These are phyloP conservation scores for Conopomorpha cramerella DNA, from an alignment of 1,140 invertebrate species.

Conservation along the genomic window DNA sequence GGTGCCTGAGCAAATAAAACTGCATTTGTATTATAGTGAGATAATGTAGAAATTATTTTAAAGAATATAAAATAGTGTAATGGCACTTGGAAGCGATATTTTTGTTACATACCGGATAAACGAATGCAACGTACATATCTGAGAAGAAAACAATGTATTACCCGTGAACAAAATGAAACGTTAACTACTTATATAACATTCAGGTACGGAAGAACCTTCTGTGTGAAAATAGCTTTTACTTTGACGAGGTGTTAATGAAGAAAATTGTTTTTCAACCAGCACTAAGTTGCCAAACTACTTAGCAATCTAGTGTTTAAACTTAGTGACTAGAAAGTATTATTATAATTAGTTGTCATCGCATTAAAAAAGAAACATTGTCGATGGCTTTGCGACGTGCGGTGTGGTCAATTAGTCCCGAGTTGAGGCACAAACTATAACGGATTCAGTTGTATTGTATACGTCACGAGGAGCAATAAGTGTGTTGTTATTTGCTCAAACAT, in stretches of 20 bases:
- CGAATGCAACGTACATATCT: slow-evolving; percentile 24
- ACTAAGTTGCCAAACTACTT: slow-evolving; percentile 19
- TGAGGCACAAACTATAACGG: slow-evolving; percentile 15
- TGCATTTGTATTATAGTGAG: slow-evolving; percentile 17
- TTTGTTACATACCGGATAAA: slow-evolving; percentile 27
- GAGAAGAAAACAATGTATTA: no score
- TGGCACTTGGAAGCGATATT: slow-evolving; percentile 19
- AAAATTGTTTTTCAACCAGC: no score
- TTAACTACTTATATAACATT: no score
- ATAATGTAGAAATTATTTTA: slow-evolving; percentile 21
- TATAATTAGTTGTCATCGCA: slow-evolving; percentile 15
- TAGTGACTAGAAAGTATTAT: slow-evolving; percentile 19
- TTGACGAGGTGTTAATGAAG: no score
- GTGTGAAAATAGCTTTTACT: no score
- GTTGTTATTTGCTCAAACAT: no score
- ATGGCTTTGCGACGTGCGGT: no score
- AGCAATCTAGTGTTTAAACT: slow-evolving; percentile 12
- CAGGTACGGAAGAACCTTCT: no score
- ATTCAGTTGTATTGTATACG: no score
- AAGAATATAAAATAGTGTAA: slow-evolving; percentile 15
- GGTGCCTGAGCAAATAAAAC: slow-evolving; percentile 22
- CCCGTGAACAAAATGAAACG: no score
- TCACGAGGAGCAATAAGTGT: no score
- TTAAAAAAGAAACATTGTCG: slow-evolving; percentile 9
- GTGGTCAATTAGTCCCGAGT: slow-evolving; percentile 17